Evolutionary conservation across 1,140 invertebrate genomes (phyloP).

Genomic region (Drepana arcuata): DNA sequence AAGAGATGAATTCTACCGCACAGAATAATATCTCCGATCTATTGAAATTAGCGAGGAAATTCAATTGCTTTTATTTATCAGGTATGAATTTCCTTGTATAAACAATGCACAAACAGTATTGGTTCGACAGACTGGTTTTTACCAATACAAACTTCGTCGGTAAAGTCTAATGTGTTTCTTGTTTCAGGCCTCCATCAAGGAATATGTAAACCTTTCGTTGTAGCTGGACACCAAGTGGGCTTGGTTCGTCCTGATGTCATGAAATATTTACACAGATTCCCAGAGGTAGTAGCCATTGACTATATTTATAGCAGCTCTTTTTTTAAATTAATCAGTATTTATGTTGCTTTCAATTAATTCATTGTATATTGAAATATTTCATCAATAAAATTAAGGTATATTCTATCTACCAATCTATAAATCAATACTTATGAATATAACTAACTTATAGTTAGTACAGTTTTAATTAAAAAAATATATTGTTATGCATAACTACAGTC

Average conservation of each 20-base stretch:
- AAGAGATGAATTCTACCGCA: slow-evolving; percentile 55
- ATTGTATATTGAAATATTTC: no score
- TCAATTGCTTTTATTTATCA: slow-evolving; percentile 89
- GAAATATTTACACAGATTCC: slow-evolving; percentile 83
- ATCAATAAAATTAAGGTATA: no score
- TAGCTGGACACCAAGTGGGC: slow-evolving; percentile 90
- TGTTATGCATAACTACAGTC: no score
- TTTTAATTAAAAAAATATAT: no score
- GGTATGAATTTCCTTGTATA: slow-evolving; percentile 69
- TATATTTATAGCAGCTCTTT: no score
- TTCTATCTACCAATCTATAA: no score
- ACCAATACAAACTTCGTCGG: background rate
- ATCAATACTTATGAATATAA: no score
- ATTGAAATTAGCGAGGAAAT: slow-evolving; percentile 84
- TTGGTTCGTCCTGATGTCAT: slow-evolving; percentile 87
- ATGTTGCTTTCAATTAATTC: no score
- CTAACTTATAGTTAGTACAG: no score
- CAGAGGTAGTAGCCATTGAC: no score
- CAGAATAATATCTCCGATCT: slow-evolving; percentile 66
- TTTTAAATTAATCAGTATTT: no score
- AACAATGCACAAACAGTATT: no score
- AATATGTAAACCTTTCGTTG: slow-evolving; percentile 87
- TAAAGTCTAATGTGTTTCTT: slow-evolving; percentile 14
- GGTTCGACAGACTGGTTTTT: background rate
- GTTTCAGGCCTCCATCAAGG: slow-evolving; percentile 79